These are phyloP conservation scores for Hippocampus kuda DNA, from an alignment of 2,797 vertebrate species.

Conservation along the genomic window DNA sequence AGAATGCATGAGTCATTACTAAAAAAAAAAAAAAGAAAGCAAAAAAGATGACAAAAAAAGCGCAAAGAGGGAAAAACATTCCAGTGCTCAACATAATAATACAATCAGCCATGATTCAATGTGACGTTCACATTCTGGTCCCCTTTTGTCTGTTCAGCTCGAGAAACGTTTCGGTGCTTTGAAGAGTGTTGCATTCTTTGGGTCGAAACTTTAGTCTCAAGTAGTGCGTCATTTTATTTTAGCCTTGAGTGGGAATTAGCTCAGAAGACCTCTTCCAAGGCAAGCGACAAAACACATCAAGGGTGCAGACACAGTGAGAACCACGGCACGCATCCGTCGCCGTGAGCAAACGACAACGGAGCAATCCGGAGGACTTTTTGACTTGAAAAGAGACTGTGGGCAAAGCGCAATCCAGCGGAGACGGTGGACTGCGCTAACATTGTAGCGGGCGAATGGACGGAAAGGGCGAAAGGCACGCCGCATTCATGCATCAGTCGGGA, in stretches of 20 bases:
- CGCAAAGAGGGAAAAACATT: slow-evolving; percentile 51
- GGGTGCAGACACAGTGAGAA: no score
- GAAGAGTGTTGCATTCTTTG: not conserved
- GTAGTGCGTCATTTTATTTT: not conserved
- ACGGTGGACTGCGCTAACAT: no score
- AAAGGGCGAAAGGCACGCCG: no score
- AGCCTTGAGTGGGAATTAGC: not conserved
- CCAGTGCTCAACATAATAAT: slow-evolving; percentile 48
- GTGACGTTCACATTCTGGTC: slow-evolving; percentile 34
- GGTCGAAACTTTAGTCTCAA: not conserved
- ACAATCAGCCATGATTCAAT: slow-evolving; percentile 38
- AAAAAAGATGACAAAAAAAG: slow-evolving; percentile 66
- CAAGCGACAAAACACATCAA: no score
- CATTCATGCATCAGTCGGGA: no score
- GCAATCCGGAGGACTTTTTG: no score
- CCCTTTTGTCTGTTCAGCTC: slow-evolving; percentile 11
- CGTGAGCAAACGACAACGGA: no score
- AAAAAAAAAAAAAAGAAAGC: slow-evolving; percentile 35
- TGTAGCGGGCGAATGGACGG: no score
- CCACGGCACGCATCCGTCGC: no score
- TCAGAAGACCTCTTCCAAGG: no score
- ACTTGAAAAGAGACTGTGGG: not conserved
- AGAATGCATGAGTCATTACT: slow-evolving; percentile 55
- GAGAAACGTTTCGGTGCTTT: not conserved
- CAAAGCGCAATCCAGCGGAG: no score